These are phyloP conservation scores for Prionailurus bengalensis DNA, from an alignment of 2,113 vertebrate species.

Conservation along the genomic window DNA sequence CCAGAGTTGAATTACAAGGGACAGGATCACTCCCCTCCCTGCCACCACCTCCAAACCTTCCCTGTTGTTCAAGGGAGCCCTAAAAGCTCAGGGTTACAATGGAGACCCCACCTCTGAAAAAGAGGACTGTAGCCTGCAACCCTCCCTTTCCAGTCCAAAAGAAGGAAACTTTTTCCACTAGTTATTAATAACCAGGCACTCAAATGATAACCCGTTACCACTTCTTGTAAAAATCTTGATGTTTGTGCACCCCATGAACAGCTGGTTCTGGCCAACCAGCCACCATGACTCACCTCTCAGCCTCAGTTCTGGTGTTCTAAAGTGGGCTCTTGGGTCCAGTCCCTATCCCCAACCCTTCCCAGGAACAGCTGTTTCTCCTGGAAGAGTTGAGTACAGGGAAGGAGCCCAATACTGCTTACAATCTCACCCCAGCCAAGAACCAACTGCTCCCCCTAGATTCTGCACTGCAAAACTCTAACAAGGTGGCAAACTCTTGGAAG, in stretches of 20 bases:
- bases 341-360: neutral
- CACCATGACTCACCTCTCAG: neutral
- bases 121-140: neutral
- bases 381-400: neutral
- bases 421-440: neutral
- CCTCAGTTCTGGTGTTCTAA: accelerated
- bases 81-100: neutral
- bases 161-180: neutral
- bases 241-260: neutral
- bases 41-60: neutral
- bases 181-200: neutral
- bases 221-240: neutral
- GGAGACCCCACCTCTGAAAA: neutral
- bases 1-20: neutral
- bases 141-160: neutral
- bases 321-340: neutral
- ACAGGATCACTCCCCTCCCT: neutral
- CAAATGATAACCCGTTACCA: neutral
- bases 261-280: neutral
- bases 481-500: neutral
- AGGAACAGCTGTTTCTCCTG: neutral
- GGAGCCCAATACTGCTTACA: neutral
- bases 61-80: neutral
- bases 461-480: neutral
- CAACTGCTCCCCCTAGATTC: neutral